Evolutionary conservation across 2,113 vertebrate species (phyloP).

Genomic region (Ciconia stormi): DNA sequence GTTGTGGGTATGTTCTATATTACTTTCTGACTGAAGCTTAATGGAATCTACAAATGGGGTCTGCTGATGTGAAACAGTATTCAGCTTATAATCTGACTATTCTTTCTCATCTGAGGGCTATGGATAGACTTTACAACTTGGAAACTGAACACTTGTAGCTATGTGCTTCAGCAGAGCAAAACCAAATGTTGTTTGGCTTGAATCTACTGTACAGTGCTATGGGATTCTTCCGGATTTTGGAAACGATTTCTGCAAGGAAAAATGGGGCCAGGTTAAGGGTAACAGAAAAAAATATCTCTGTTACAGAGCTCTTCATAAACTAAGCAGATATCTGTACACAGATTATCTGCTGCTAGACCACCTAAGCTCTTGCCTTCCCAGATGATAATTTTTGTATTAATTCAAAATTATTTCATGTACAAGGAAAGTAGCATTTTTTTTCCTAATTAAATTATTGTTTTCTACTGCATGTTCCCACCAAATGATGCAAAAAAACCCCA

Average conservation of each 20-base stretch:
- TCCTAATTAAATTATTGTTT: not conserved
- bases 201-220: not conserved
- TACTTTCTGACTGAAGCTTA: not conserved
- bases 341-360: not conserved
- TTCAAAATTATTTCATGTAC: not conserved
- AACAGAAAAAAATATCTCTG: not conserved
- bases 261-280: not conserved
- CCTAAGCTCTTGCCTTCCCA: not conserved
- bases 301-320: not conserved
- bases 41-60: not conserved
- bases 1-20: not conserved
- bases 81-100: not conserved
- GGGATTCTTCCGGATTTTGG: not conserved
- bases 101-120: not conserved
- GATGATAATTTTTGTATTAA: not conserved
- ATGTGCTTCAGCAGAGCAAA: conserved; percentile 7
- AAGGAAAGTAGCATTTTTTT: not conserved
- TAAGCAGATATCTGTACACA: not conserved
- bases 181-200: conserved; percentile 7
- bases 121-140: not conserved
- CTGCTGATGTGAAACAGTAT: not conserved
- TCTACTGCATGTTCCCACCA: not conserved
- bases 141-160: not conserved
- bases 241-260: not conserved
- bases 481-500: not conserved